Conservation (phyloP, 2,888 invertebrate species). For the Lobophora halterata region DNA sequence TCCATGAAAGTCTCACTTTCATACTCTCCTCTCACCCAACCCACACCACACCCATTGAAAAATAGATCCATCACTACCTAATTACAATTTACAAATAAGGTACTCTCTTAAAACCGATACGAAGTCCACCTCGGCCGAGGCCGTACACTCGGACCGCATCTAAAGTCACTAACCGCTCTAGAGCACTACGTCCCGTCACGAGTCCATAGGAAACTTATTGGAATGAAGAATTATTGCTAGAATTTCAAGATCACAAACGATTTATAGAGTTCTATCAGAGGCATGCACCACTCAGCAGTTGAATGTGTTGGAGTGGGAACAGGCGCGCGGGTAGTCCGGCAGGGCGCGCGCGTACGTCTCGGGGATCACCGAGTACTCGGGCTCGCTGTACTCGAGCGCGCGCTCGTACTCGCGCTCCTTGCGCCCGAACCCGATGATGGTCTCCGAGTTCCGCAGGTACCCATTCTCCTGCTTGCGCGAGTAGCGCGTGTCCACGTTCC, state of each 20-base stretch:
- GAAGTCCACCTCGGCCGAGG: constrained; percentile 61
- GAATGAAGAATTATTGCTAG: constrained; percentile 82
- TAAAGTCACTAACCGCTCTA: constrained; percentile 74
- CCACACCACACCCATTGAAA: constrained; percentile 63
- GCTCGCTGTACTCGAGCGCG: constrained; percentile 66
- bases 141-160: constrained; percentile 57
- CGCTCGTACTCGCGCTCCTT: constrained; percentile 57
- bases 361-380: constrained; percentile 76
- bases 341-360: constrained; percentile 57
- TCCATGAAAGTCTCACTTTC: constrained; percentile 76
- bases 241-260: constrained; percentile 79
- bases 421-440: constrained; percentile 66
- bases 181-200: constrained; percentile 71
- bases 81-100: constrained; percentile 78
- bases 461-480: constrained; percentile 77
- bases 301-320: constrained; percentile 75
- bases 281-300: constrained; percentile 68
- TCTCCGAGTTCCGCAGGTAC: constrained; percentile 71
- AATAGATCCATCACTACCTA: constrained; percentile 79
- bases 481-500: constrained; percentile 74
- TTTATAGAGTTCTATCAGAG: constrained; percentile 50
- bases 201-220: constrained; percentile 73
- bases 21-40: constrained; percentile 48
- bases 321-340: constrained; percentile 67
- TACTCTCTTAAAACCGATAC: constrained; percentile 72